Base-by-base conservation (phyloP, 2,113 vertebrate species). In the Aspiorhynchus laticeps region DNA sequence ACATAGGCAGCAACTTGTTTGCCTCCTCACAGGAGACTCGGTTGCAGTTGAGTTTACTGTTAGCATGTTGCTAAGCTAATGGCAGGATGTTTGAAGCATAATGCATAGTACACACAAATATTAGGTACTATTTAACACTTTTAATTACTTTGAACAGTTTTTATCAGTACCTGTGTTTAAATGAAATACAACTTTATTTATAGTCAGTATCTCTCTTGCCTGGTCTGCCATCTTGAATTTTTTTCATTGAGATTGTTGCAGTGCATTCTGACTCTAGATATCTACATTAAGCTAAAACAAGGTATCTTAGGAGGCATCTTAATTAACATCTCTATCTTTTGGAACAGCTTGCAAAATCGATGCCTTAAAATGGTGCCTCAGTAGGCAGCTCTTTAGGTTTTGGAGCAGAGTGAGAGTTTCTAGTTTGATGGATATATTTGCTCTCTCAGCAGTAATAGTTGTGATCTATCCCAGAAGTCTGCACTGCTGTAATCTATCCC, bases 381-480 rank as follows among this genome's bases (percentile, higher is more conserved):
- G 75, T 77, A 77, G 33, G 33, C 36, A 73, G 38, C 24, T 75
- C 21, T 53, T 28, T 15, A 78, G 48, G 4, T 56, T 79, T 56
- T 33, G 26, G 28, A 78, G 9, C 12, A 12, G 38, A 46, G 9
- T 21, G 6, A 28, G 78, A 63, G 36, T 65, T 41, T 73, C 36
- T 11, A 1, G 79, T 65, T 43, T 81, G 59, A 81, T 46, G 38
- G n/a, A 81, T 65, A 65, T 31, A 81, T 65, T 46, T 81, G 56
- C 56, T 87, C 56, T 4, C 56, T 51, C 71, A 28, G 80, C 71
- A 59, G 28, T 87, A 87, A 80, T 88, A 15, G 77, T 67, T 76
- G 67, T 63, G n/a, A 43, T 82, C 9, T 53, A 21, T 53, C 51
- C 51, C 51, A 53, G 51, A 53, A 53, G 51, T 53, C 51, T 53